Base-by-base conservation (phyloP, 2,888 invertebrate genomes). In the Drosophila subsilvestris region DNA sequence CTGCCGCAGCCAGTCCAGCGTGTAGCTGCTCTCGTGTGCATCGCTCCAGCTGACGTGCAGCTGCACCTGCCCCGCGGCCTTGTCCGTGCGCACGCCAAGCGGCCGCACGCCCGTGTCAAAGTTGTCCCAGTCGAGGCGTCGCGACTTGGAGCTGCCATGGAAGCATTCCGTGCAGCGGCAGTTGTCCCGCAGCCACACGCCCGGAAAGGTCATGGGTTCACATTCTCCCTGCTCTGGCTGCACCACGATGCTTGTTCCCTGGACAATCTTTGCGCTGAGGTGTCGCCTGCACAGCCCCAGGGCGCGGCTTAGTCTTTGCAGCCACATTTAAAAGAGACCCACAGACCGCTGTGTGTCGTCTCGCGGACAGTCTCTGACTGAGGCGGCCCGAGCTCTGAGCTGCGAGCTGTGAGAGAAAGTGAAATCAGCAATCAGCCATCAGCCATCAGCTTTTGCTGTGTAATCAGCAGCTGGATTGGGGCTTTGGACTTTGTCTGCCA, bases 181-280 rank as follows among this genome's bases (percentile, higher is more conserved):
- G 87, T 96, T 96, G 89, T 96, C 96, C 75, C 96, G 92, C 54
- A 96, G 90, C 95, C 96, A 96, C 27, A 95, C 93, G 67, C 93
- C 93, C 0, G 96, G 96, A 86, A 94, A 96, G 71, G 93, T 90
- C 20, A 94, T 72, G 25, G 22, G 6, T 4, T 22, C 22, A 20
- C 20, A 3, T 0, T 4, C 22, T 5, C 5, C 22, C 4, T 2
- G 5, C 25, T 25, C 25, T 25, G 74, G 73, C 50, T 71, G 73
- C 56, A 91, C 78, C 20, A 90, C 82, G 5, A 91, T 73, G 49
- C 79, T 80, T 45, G 72, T 58, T 7, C 78, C 82, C 20, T 83
- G 74, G 47, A 88, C 89, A 37, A 90, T 87, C 37, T 78, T 76
- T 27, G 79, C 90, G 32, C 78, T 78, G 6, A 86, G 61, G 5